Percentiles rank a stretch among this genome's conserved stretches.
Evolutionary conservation across 2,797 vertebrate species (phyloP).

Genomic region (Danio tinwini): DNA sequence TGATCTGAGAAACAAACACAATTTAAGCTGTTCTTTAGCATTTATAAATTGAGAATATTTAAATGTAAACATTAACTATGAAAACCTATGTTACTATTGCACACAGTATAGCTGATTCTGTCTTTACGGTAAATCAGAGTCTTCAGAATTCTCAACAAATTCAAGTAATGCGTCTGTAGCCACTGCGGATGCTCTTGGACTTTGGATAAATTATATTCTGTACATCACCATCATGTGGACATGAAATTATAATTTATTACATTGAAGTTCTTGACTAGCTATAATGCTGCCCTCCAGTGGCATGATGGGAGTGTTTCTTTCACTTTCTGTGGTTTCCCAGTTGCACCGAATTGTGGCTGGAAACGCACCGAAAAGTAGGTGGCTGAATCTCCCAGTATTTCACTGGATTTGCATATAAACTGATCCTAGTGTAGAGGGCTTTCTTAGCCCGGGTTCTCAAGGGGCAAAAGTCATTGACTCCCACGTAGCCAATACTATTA

Average conservation of each 20-base stretch:
- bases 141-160: slow-evolving; percentile 36
- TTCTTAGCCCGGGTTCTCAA: slow-evolving; percentile 82
- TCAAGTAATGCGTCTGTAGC: slow-evolving; percentile 44
- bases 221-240: slow-evolving; percentile 35
- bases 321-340: slow-evolving; percentile 89
- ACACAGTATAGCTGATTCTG: slow-evolving; percentile 40
- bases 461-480: slow-evolving; percentile 96
- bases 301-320: slow-evolving; percentile 20
- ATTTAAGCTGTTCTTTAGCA: background rate
- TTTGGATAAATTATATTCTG: slow-evolving; percentile 17
- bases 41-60: slow-evolving; percentile 28
- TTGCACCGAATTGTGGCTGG: slow-evolving; percentile 88
- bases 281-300: slow-evolving; percentile 53
- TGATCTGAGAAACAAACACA: background rate
- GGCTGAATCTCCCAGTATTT: slow-evolving; percentile 96
- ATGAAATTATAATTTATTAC: slow-evolving; percentile 17
- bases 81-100: slow-evolving; percentile 41
- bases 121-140: slow-evolving; percentile 17
- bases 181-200: slow-evolving; percentile 7
- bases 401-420: slow-evolving; percentile 93
- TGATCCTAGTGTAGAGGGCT: slow-evolving; percentile 90
- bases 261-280: slow-evolving; percentile 34
- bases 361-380: slow-evolving; percentile 90
- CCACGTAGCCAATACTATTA: slow-evolving; percentile 90
- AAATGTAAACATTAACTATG: slow-evolving; percentile 41